These are phyloP conservation scores for Calliopum simillimum DNA, from an alignment of 2,888 invertebrate genomes.

Conservation along the genomic window DNA sequence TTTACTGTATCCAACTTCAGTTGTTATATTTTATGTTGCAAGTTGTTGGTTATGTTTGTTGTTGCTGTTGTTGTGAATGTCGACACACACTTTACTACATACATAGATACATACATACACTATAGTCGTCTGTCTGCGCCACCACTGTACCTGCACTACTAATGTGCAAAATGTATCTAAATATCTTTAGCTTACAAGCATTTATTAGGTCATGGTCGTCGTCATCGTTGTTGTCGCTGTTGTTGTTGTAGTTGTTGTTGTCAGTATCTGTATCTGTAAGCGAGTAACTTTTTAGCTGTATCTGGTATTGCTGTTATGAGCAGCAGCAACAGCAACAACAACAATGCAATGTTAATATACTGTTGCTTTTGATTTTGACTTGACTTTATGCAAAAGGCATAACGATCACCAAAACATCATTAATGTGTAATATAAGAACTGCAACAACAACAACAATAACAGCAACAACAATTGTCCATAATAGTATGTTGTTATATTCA, in stretches of 20 bases:
- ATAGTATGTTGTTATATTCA: no score
- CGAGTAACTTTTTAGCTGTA: no score
- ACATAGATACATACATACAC: no score
- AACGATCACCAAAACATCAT: constrained; percentile 17
- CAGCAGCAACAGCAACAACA: neutral
- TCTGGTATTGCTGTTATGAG: neutral
- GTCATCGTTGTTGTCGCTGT: constrained; percentile 35
- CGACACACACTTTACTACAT: no score
- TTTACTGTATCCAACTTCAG: neutral
- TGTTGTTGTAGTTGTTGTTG: no score
- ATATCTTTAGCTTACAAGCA: constrained; percentile 43
- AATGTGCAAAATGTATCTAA: constrained; percentile 19
- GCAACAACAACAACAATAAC: constrained; percentile 22
- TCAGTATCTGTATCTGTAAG: constrained; percentile 25
- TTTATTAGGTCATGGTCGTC: constrained; percentile 51
- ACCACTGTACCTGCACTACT: no score
- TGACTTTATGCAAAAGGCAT: constrained; percentile 10
- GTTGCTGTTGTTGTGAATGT: neutral
- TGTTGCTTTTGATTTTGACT: constrained; percentile 21
- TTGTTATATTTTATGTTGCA: constrained; percentile 12
- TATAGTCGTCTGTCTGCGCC: neutral
- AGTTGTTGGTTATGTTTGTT: neutral
- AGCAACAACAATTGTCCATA: neutral
- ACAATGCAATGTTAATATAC: neutral
- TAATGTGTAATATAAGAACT: constrained; percentile 14